Conservation (phyloP, 2,797 vertebrate species). For the Forpus xanthops region DNA sequence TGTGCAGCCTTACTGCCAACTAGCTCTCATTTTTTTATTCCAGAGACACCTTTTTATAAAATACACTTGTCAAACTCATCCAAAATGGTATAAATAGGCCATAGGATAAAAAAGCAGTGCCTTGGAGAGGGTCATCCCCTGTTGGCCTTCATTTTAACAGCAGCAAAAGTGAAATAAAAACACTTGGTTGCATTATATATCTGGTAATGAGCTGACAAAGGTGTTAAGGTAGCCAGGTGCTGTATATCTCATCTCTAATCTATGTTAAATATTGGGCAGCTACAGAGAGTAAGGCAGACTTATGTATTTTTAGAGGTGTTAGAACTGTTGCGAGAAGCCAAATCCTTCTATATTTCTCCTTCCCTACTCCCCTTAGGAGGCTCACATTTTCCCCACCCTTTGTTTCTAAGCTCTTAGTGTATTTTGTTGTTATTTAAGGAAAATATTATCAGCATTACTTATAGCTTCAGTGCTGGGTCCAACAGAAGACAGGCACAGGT, state of each 20-base stretch:
- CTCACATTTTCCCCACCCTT: neutral
- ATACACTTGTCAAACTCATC: neutral
- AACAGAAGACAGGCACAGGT: neutral
- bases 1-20: neutral
- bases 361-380: neutral
- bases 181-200: neutral
- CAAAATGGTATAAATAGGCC: neutral
- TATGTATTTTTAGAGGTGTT: conserved; percentile 20
- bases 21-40: neutral
- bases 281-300: neutral
- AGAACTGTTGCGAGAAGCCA: neutral
- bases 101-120: neutral
- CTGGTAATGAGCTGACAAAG: conserved; percentile 11
- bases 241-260: neutral
- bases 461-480: neutral
- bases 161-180: neutral
- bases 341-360: neutral
- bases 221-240: conserved; percentile 13
- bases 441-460: neutral
- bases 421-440: neutral
- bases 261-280: neutral
- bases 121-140: neutral
- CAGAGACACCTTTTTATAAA: neutral
- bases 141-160: neutral
- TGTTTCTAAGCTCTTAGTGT: neutral